A percentile compares a stretch with the other conserved stretches of the same genome.
These are phyloP conservation scores for Aramus guarauna DNA, from an alignment of 2,113 vertebrate genomes.

Conservation along the genomic window DNA sequence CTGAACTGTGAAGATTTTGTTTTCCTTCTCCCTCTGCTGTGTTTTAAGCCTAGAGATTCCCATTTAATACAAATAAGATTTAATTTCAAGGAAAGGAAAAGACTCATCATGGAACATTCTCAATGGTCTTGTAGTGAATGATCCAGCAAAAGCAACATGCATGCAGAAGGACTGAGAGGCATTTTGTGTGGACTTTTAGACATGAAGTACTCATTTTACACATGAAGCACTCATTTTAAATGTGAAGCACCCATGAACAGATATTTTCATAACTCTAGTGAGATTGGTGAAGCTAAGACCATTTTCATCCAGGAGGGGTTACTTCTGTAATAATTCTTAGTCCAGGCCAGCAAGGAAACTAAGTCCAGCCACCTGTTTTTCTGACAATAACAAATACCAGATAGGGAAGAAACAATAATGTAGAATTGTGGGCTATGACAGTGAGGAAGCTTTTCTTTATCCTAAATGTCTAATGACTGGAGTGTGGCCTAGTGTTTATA, in stretches of 20 bases:
- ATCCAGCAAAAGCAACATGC: background rate
- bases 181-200: background rate
- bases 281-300: background rate
- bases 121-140: background rate
- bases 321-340: background rate
- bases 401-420: background rate
- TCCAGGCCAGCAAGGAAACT: background rate
- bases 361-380: background rate
- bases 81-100: background rate
- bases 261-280: background rate
- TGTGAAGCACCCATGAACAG: background rate
- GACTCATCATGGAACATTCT: accelerated
- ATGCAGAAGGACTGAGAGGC: background rate
- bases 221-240: background rate
- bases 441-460: background rate
- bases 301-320: background rate
- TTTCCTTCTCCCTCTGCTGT: background rate
- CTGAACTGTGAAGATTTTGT: background rate
- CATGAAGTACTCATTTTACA: background rate
- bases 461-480: background rate
- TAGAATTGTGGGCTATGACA: background rate
- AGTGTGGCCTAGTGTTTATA: background rate
- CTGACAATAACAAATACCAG: background rate
- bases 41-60: background rate
- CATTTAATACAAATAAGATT: background rate